Base-by-base conservation (phyloP, 1,140 invertebrate species). In the Belonocnema kinseyi region DNA sequence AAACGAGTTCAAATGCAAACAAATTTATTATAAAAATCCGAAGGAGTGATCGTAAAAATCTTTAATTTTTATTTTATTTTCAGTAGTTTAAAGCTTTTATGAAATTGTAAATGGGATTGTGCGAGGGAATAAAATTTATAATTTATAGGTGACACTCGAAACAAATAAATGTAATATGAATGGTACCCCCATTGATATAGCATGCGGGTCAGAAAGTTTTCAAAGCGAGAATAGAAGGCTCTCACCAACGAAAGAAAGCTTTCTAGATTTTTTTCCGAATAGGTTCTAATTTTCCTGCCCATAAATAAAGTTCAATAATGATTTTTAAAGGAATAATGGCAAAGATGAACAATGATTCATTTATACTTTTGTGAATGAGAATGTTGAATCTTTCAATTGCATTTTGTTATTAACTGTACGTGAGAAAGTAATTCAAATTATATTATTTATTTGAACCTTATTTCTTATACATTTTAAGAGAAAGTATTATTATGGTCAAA, bases 271-370 rank as follows among this genome's bases (percentile, higher is more conserved):
- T 21, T 21, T 21, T 61, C 12, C 16, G 21, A 26, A 61, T 61
- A 61, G 21, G 21, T 61, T 61, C 19, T 61, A 61, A 61, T 61
- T 61, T 26, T 26, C 58, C 14, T 61, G 0, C 21, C 13, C 21
- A 33, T 61, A 61, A 61, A 61, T 61, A 61, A 61, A 26, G 4
- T 33, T 2, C 3, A 12, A 17, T 8, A 10, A 61, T 61, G 33
- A 10, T 61, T 40, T 61, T 26, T 21, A 5, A 21, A 7, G 16
- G 58, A 33, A 26, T 40, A 61, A 61, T 21, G 13, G 21, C 58
- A 61, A 21, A 26, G 58, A 61, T 61, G 19, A 61, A 61, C 58
- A 61, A 61, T 61, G 21, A 5, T 14, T 61, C 58, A 33, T 61
- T 61, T 26, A 26, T 26, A 14, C 58, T 61, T 61, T 61, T 33